Evolutionary conservation across 2,888 invertebrate genomes (phyloP).

Genomic region (Chalcosyrphus nemorum): DNA sequence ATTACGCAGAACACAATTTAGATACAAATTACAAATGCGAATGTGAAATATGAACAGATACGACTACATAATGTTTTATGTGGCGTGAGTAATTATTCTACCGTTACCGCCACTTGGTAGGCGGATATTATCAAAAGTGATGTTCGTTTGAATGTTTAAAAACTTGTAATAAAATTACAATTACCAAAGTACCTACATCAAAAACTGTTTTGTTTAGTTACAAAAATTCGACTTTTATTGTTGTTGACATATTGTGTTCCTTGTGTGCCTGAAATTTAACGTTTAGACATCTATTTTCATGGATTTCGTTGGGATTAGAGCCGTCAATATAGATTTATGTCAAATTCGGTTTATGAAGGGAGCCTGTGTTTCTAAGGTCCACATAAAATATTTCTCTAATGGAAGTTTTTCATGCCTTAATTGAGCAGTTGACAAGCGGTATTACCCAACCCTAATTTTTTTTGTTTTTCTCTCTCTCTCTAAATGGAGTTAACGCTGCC

Average conservation of each 20-base stretch:
- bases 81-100: constrained; percentile 23
- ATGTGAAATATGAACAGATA: not conserved
- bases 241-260: not conserved
- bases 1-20: constrained; percentile 33
- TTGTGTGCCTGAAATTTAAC: too few species aligned
- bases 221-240: not conserved
- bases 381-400: not conserved
- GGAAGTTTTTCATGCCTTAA: not conserved
- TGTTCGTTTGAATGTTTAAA: not conserved
- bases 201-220: constrained; percentile 6
- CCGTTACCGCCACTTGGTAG: not conserved
- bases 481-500: not conserved
- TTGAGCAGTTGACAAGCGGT: not conserved
- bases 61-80: constrained; percentile 4
- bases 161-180: constrained; percentile 1
- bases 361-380: not conserved
- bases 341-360: not conserved
- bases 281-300: not conserved
- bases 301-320: constrained; percentile 8
- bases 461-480: not conserved
- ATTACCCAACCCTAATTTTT: not conserved
- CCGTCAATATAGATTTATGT: constrained; percentile 9
- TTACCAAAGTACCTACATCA: not conserved
- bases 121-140: constrained; percentile 9
- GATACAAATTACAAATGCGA: constrained; percentile 15